Conservation (phyloP, 2,797 vertebrate species). For the Sandelia bainsii region DNA sequence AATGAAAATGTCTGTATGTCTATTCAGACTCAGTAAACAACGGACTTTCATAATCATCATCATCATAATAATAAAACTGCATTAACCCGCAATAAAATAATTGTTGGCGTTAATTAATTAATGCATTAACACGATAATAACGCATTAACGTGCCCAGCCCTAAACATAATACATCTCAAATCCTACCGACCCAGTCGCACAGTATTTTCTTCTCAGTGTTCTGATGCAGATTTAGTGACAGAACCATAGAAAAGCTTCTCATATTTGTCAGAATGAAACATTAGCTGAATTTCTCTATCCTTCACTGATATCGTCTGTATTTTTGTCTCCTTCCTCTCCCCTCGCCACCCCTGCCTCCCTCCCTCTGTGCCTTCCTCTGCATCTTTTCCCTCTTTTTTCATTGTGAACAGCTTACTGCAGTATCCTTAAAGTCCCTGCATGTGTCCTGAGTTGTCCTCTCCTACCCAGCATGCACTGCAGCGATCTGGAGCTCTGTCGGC, state of each 20-base stretch:
- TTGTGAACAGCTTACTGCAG: constrained; percentile 73
- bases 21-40: too few relatives aligned
- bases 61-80: too few relatives aligned
- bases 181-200: background rate
- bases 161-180: background rate
- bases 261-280: constrained; percentile 28
- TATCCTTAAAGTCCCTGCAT: constrained; percentile 77
- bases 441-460: constrained; percentile 79
- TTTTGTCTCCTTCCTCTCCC: constrained; percentile 24
- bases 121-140: too few relatives aligned
- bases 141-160: too few relatives aligned
- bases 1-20: too few relatives aligned
- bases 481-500: constrained; percentile 70
- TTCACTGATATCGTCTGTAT: constrained; percentile 45
- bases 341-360: background rate
- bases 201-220: background rate
- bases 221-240: constrained; percentile 14
- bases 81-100: too few relatives aligned
- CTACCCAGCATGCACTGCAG: constrained; percentile 70
- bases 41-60: too few relatives aligned
- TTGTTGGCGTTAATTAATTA: too few relatives aligned
- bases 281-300: constrained; percentile 52
- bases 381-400: constrained; percentile 43
- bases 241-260: constrained; percentile 11
- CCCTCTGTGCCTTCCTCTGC: constrained; percentile 33